phyloP scores from a whole-genome alignment of 2,888 invertebrate species.

The Brenthis ino region DNA sequence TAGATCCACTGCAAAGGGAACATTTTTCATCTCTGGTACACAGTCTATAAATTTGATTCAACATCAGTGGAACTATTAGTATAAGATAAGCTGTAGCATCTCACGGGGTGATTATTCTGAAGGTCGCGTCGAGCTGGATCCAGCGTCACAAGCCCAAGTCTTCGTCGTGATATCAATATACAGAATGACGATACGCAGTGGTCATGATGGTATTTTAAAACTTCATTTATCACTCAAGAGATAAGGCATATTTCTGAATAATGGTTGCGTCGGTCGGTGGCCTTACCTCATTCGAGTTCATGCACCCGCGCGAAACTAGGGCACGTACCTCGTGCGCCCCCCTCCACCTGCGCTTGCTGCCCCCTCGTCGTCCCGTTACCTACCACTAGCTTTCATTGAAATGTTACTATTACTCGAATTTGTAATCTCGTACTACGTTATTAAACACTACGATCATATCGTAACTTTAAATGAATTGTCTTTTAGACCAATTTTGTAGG shows the following conservation, averaged over 20 bases:
- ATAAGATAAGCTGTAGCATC: conserved; percentile 48
- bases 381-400: conserved; percentile 78
- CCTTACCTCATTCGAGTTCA: conserved; percentile 83
- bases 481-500: conserved; percentile 25
- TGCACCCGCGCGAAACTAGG: conserved; percentile 81
- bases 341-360: conserved; percentile 48
- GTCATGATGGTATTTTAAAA: conserved; percentile 48
- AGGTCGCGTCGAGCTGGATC: conserved; percentile 76
- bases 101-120: conserved; percentile 71
- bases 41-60: neutral
- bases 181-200: conserved; percentile 72
- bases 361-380: conserved; percentile 63
- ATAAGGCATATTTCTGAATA: conserved; percentile 64
- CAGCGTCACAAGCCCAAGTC: conserved; percentile 71
- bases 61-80: conserved; percentile 18
- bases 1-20: neutral
- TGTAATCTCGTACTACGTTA: conserved; percentile 52
- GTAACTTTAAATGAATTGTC: conserved; percentile 41
- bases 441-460: conserved; percentile 38
- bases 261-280: conserved; percentile 72
- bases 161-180: conserved; percentile 73
- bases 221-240: conserved; percentile 46
- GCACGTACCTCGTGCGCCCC: conserved; percentile 72
- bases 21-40: too few species aligned
- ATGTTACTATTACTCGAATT: conserved; percentile 63